Evolutionary conservation across 2,113 vertebrate genomes (phyloP).

Genomic region (Tringa solitaria): DNA sequence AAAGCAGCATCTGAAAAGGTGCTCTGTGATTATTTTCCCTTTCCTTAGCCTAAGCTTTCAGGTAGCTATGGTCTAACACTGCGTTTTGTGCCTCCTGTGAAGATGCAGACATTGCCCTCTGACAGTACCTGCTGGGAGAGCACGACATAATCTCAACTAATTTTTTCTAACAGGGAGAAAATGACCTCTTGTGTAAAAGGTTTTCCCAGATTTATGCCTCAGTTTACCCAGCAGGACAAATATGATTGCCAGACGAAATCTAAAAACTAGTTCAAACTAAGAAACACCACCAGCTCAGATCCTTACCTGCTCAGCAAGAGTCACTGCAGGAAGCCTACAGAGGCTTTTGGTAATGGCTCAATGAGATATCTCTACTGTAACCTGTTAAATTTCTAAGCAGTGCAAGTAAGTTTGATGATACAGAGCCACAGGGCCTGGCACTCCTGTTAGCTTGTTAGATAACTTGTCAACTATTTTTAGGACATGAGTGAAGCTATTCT

Average conservation of each 20-base stretch:
- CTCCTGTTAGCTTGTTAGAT: not conserved
- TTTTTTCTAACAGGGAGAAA: slow-evolving; percentile 6
- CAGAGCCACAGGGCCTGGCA: accelerated
- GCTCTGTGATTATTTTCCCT: not conserved
- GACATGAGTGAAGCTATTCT: not conserved
- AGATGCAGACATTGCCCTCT: not conserved
- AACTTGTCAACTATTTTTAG: not conserved
- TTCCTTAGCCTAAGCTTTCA: not conserved
- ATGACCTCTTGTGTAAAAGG: not conserved
- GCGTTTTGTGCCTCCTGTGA: not conserved
- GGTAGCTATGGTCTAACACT: not conserved
- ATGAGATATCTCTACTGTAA: not conserved
- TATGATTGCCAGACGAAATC: not conserved
- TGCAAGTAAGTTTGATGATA: not conserved
- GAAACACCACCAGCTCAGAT: not conserved
- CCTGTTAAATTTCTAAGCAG: not conserved
- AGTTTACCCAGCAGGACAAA: slow-evolving; percentile 36
- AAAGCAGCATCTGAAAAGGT: not conserved
- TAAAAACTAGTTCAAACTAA: not conserved
- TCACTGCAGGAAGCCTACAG: not conserved
- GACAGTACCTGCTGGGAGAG: not conserved
- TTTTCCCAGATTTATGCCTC: slow-evolving; percentile 26
- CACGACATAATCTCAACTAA: not conserved
- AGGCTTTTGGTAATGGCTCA: not conserved
- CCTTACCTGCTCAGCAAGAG: not conserved